Percentiles rank a stretch among this genome's conserved stretches.
Conservation (phyloP, 2,797 vertebrate species). For the Gallirallus australis region DNA sequence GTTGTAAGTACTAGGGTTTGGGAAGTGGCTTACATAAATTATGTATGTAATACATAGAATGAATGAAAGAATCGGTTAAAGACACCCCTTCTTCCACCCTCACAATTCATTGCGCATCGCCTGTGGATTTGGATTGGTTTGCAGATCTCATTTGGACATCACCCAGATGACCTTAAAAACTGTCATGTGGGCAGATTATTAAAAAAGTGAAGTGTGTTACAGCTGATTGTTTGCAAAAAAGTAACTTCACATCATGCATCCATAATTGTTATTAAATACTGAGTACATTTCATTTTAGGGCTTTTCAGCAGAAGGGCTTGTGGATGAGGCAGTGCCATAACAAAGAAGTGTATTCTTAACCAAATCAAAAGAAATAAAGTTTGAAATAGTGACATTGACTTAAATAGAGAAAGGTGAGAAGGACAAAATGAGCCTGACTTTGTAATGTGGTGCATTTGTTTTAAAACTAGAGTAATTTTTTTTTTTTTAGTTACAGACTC, state of each 20-base stretch:
- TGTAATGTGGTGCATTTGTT: background rate
- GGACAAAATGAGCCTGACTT: background rate
- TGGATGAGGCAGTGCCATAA: background rate
- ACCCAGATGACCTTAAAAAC: background rate
- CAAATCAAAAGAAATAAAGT: background rate
- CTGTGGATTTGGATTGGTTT: background rate
- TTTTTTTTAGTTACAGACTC: background rate
- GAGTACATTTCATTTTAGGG: background rate
- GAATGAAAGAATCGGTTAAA: background rate
- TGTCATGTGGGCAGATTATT: background rate
- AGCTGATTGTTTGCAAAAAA: background rate
- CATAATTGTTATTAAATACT: background rate
- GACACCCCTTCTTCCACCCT: background rate
- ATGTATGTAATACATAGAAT: background rate
- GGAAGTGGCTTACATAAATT: slow-evolving; percentile 5
- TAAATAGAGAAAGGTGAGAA: background rate
- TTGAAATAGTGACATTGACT: background rate
- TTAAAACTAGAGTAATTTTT: background rate
- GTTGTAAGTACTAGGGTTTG: background rate
- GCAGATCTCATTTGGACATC: background rate
- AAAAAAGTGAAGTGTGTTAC: background rate
- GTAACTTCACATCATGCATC: background rate
- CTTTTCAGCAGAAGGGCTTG: background rate
- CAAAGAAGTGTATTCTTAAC: background rate
- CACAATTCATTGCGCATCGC: background rate